phyloP scores from a whole-genome alignment of 2,797 vertebrate genomes.

The Pseudochromis fuscus region DNA sequence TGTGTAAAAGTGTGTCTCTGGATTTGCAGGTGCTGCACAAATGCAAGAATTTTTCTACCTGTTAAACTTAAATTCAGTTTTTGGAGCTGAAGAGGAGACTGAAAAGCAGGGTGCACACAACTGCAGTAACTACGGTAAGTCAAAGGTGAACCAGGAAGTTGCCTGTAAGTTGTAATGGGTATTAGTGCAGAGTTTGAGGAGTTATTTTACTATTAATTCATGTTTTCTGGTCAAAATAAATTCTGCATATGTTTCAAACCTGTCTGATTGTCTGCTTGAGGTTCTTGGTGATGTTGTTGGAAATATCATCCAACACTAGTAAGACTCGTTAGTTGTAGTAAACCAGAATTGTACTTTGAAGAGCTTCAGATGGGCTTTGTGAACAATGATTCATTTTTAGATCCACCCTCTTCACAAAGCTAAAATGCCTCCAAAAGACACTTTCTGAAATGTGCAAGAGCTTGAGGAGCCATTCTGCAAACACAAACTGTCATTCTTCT shows the following conservation, averaged over 20 bases:
- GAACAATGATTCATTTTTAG: too few species aligned
- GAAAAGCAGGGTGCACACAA: too few species aligned
- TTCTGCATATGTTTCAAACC: background rate
- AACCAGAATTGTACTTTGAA: background rate
- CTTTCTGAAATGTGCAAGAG: slow-evolving; percentile 23
- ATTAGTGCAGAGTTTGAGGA: background rate
- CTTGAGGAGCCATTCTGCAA: slow-evolving; percentile 14
- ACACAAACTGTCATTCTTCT: background rate
- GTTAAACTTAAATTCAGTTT: too few species aligned
- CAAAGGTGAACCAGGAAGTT: background rate
- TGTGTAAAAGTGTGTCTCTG: too few species aligned
- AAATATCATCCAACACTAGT: background rate
- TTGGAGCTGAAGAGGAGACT: too few species aligned
- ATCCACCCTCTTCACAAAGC: slow-evolving; percentile 21
- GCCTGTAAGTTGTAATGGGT: background rate
- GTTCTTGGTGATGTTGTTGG: background rate
- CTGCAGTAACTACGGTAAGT: too few species aligned
- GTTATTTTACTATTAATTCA: background rate
- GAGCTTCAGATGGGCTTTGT: background rate
- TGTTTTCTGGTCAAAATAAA: background rate
- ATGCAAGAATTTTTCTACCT: too few species aligned
- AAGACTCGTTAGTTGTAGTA: background rate
- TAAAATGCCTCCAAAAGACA: slow-evolving; percentile 42
- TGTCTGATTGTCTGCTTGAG: background rate
- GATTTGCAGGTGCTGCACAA: too few species aligned